Percentiles rank a stretch among this genome's conserved stretches.
Conservation (phyloP, 2,113 vertebrate genomes). For the Datnioides undecimradiatus region DNA sequence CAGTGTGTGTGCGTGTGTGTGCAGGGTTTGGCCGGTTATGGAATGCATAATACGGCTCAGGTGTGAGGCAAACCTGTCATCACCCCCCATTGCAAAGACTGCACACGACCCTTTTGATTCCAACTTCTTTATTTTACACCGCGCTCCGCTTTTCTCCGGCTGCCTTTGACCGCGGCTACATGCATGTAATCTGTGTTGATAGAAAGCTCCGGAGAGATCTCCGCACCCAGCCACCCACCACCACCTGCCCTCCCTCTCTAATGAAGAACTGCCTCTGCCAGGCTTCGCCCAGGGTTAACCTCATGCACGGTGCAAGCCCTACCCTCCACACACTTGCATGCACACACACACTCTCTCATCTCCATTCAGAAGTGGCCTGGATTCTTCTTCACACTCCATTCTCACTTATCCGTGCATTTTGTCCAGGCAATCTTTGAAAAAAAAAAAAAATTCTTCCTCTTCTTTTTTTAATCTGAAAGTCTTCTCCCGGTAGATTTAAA, state of each 20-base stretch:
- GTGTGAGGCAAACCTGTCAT: conserved; percentile 76
- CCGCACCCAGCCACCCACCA: conserved; percentile 11
- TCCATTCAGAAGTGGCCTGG: conserved; percentile 68
- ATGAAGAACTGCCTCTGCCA: conserved; percentile 54
- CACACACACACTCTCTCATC: conserved; percentile 73
- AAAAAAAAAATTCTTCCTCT: conserved; percentile 22
- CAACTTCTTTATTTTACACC: conserved; percentile 72
- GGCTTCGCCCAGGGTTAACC: conserved; percentile 68
- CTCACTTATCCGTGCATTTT: conserved; percentile 71
- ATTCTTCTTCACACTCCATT: conserved; percentile 73
- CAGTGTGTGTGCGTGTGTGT: conserved; percentile 25
- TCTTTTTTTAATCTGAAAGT: conserved; percentile 72
- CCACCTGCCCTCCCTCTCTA: neutral
- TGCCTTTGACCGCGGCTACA: conserved; percentile 62
- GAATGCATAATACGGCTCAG: conserved; percentile 77
- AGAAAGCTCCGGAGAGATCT: conserved; percentile 70
- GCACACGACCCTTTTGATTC: conserved; percentile 73
- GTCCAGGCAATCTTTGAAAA: conserved; percentile 66
- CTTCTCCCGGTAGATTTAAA: conserved; percentile 73
- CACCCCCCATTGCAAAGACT: conserved; percentile 68
- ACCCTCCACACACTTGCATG: conserved; percentile 28
- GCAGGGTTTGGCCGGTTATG: conserved; percentile 52
- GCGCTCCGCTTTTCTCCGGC: conserved; percentile 22
- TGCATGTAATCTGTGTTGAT: conserved; percentile 80
- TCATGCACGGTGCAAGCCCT: conserved; percentile 26